Evolutionary conservation across 2,888 invertebrate genomes (phyloP), one percentile per base, ranked within the genome.

Genomic region (Heliconius cydno): DNA sequence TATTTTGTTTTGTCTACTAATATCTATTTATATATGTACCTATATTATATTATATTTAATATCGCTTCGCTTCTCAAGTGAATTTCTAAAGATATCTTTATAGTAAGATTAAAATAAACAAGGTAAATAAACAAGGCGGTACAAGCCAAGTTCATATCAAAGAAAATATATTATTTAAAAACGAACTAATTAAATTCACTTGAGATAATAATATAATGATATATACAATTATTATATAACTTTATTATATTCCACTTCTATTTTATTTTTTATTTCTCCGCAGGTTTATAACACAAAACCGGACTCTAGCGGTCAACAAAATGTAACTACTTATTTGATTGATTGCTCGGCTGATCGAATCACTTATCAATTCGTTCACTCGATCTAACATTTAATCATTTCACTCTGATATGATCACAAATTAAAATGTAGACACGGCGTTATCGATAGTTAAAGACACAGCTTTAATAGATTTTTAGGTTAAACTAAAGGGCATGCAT

Each of bases 231-330:
- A 87, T 83, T 86, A 84, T 89, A 84, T 88, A 86, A 89, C 86
- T 90, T 88, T 88, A 60, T 86, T 88, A 85, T 90, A 90, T 90
- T 90, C 90, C 91, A 93, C 91, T 91, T 93, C 93, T 94, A 90
- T 93, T 92, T 94, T 92, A 90, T 90, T 87, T 91, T 94, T 94
- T 93, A 90, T 94, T 92, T 94, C 92, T 95, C 92, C 94, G 91
- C 95, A 95, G 95, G 95, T 95, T 93, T 95, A 95, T 95, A 95
- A 95, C 93, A 93, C 94, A 93, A 95, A 95, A 94, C 91, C 95
- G 95, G 95, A 95, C 89, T 92, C 95, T 93, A 95, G 92, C 93
- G 95, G 94, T 92, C 94, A 95, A 94, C 92, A 91, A 93, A 95
- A 95, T 94, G 95, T 95, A 95, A 95, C 92, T 95, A 95, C 92